Conservation (phyloP, 2,888 invertebrate genomes). For the Conchocele bisecta region DNA sequence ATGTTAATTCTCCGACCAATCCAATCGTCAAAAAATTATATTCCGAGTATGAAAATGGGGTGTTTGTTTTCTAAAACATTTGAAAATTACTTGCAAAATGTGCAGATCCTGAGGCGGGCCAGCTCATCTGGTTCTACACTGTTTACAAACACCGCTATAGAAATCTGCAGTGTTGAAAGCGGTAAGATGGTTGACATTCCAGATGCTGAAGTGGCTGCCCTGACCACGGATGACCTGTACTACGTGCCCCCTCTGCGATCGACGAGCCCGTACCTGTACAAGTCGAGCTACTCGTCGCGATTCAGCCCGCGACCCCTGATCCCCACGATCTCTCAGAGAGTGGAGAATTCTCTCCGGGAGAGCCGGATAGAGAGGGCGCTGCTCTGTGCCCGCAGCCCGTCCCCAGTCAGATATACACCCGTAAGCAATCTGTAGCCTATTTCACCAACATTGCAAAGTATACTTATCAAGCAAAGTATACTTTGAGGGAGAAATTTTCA, state of each 20-base stretch:
- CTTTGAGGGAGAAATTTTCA: too few relatives aligned
- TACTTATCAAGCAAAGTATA: too few relatives aligned
- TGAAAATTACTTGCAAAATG: too few relatives aligned
- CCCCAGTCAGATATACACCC: constrained; percentile 42
- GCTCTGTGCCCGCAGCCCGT: constrained; percentile 38
- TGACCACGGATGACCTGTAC: constrained; percentile 55
- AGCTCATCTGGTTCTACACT: too few relatives aligned
- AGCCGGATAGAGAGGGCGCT: constrained; percentile 29
- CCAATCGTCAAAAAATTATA: too few relatives aligned
- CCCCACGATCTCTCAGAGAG: background rate
- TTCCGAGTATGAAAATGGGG: background rate
- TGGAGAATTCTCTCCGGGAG: constrained; percentile 46
- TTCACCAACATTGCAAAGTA: too few relatives aligned
- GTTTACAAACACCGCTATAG: too few relatives aligned
- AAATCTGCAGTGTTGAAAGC: too few relatives aligned
- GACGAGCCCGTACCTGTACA: constrained; percentile 67
- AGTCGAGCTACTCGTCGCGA: constrained; percentile 55
- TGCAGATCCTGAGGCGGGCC: too few relatives aligned
- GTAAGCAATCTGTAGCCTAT: too few relatives aligned
- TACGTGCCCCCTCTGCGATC: constrained; percentile 61
- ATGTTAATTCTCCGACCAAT: too few relatives aligned
- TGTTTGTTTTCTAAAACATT: background rate
- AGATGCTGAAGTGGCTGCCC: constrained; percentile 75
- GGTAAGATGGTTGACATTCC: constrained; percentile 7
- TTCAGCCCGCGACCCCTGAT: constrained; percentile 33